Percentiles rank a stretch among this genome's conserved stretches.
phyloP scores from a whole-genome alignment of 2,797 vertebrate genomes.

The Otolemur crassicaudatus region DNA sequence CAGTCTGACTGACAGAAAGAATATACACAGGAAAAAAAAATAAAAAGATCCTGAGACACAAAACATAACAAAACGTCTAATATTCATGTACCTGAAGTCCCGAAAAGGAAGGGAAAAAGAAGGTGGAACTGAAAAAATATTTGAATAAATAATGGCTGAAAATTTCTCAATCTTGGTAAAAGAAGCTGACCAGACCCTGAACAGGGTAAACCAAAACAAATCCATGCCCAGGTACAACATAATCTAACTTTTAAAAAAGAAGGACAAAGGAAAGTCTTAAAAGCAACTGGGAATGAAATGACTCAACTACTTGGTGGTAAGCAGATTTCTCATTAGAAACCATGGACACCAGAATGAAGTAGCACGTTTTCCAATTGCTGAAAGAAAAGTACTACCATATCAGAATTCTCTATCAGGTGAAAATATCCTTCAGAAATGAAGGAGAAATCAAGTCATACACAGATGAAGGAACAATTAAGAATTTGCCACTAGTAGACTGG shows the following conservation, averaged over 20 bases:
- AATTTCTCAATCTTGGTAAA: not conserved
- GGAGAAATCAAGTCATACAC: slow-evolving; percentile 27
- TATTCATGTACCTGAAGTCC: not conserved
- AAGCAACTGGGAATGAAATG: slow-evolving; percentile 24
- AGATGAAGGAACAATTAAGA: slow-evolving; percentile 36
- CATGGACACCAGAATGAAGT: not conserved
- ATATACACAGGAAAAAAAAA: slow-evolving; percentile 9
- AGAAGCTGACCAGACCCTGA: slow-evolving; percentile 12
- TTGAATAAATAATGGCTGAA: slow-evolving; percentile 51
- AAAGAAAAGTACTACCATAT: slow-evolving; percentile 51
- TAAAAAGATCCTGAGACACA: not conserved
- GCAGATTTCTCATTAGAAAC: slow-evolving; percentile 51
- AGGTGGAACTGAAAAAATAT: slow-evolving; percentile 34
- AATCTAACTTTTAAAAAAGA: slow-evolving; percentile 42
- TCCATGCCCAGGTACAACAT: not conserved
- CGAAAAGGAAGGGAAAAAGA: slow-evolving; percentile 44
- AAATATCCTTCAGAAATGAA: slow-evolving; percentile 41
- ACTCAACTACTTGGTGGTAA: slow-evolving; percentile 19
- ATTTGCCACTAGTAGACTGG: not conserved
- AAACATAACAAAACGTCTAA: slow-evolving; percentile 51
- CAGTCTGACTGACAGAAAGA: slow-evolving; percentile 43
- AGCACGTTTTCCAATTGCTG: slow-evolving; percentile 23
- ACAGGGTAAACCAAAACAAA: slow-evolving; percentile 49
- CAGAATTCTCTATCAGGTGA: slow-evolving; percentile 3
- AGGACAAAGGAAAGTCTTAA: slow-evolving; percentile 39